Evolutionary conservation across 2,888 invertebrate genomes (phyloP).

Genomic region (Lithophane ornitopus): DNA sequence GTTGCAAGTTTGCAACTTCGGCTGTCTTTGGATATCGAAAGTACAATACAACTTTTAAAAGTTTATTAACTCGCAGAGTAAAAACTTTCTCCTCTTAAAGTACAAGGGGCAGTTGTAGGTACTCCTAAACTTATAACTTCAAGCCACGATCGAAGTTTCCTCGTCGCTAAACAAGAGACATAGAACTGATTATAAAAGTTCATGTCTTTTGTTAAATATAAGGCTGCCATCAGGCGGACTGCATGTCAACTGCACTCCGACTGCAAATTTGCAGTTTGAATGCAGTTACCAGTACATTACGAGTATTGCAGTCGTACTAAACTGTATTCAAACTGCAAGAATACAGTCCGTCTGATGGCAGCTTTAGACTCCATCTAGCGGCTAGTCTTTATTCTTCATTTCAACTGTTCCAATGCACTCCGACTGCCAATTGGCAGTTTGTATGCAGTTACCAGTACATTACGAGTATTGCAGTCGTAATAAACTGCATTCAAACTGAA

Average conservation of each 20-base stretch:
- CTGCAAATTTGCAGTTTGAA: too few relatives aligned
- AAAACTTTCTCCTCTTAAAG: slow-evolving; percentile 19
- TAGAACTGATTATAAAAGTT: slow-evolving; percentile 28
- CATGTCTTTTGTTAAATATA: neutral
- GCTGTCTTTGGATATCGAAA: slow-evolving; percentile 27
- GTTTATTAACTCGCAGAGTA: slow-evolving; percentile 18
- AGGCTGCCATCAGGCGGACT: too few relatives aligned
- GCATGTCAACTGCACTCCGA: too few relatives aligned
- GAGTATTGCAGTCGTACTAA: too few relatives aligned
- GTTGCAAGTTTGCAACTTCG: neutral
- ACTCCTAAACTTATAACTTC: slow-evolving; percentile 20
- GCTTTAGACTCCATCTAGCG: neutral
- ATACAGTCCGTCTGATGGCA: too few relatives aligned
- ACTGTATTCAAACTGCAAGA: too few relatives aligned
- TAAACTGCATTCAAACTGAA: too few relatives aligned
- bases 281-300: too few relatives aligned
- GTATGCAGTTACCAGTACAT: too few relatives aligned
- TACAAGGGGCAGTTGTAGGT: slow-evolving; percentile 3
- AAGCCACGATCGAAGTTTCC: slow-evolving; percentile 15
- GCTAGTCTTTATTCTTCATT: neutral
- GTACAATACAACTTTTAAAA: slow-evolving; percentile 26
- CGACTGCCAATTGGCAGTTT: too few relatives aligned
- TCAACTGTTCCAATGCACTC: too few relatives aligned
- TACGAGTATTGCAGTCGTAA: too few relatives aligned
- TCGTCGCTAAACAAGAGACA: slow-evolving; percentile 7